Evolutionary conservation across 64 coral and sea anemone genomes (phyloP), one percentile per base, ranked within the genome.

Genomic region (Cladopsammia gracilis): DNA sequence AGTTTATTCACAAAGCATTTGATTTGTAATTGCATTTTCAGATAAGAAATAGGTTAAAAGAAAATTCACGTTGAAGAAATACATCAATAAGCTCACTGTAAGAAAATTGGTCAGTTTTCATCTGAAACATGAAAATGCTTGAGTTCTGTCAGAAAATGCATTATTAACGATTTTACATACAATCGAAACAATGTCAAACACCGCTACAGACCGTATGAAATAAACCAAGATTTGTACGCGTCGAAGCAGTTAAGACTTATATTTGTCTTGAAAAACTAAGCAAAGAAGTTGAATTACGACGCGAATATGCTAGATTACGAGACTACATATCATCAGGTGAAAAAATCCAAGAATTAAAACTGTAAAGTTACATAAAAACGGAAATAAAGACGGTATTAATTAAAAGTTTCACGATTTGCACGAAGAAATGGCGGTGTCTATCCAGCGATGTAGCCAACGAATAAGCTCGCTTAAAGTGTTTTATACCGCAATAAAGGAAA

Each of bases 111-210:
- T 68, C 8, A 75, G 13, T 48, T 49, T 49, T 45, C 5, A 18
- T 3, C 13, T 16, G 44, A 83, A 8, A 68, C 61, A 50, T 5
- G 45, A 51, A 68, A 84, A 50, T 84, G 45, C 18, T 22, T 16
- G 10, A 11, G 34, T 22, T 48, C 5, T 34, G 18, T 12, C 0
- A 20, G 3, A 62, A 62, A 84, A 84, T 84, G 43, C 8, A 84
- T 84, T 67, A 84, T 84, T 66, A 50, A 84, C 60, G 46, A 84
- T 24, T 56, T n/a, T 66, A 68, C 60, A 84, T 67, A 67, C 25
- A 82, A 82, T 64, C 25, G 58, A 82, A 82, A 82, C 78, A 64
- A 64, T 82, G 59, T 82, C 78, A 82, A 62, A 82, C 58, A 34
- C 58, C 44, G 58, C 58, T 49, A 68, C 80, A 84, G 80, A 84